Evolutionary conservation across 2,888 invertebrate species (phyloP), one percentile per base, ranked within the genome.

Genomic region (Laspeyria flexula): DNA sequence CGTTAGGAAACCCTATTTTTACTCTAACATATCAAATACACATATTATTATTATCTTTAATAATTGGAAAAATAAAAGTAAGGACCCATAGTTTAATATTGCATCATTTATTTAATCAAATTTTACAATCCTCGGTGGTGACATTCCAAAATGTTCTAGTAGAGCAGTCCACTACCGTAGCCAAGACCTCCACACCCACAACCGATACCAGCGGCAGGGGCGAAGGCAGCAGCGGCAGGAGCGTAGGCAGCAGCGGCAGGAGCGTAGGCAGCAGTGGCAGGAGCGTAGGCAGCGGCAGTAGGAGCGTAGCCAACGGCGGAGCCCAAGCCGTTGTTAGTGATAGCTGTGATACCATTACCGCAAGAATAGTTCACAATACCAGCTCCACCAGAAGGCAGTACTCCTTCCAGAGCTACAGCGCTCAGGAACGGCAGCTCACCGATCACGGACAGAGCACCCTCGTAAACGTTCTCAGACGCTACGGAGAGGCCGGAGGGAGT

Each of bases 401-500:
- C 47, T n/a, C 75, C 76, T 25, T 77, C 72, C 38, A 80, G 18
- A 41, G 33, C 70, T n/a, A 69, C 73, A 43, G 75, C 59, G 18
- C 75, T 71, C 11, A 79, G 46, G 69, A 75, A 77, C 12, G 81
- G 81, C 58, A 79, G 58, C 49, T 72, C 67, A 15, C 79, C 79
- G 30, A 39, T 57, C 1, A 73, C 70, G 6, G 38, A 34, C 13
- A 79, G 31, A 10, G 44, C 10, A 0, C 78, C 79, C 13, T 69
- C 65, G 33, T 72, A 75, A 5, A 18, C 65, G 50, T 77, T 77
- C 45, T 82, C 81, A 3, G 81, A 79, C 1, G 61, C 41, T 0
- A 77, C 68, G 13, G 68, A 55, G 7, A 82, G 40, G 7, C 73
- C 73, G 12, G 58, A 60, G 1, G 81, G 80, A 6, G 67, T 46